A percentile compares a stretch with the other conserved stretches of the same genome.
Evolutionary conservation across 2,113 vertebrate genomes (phyloP).

Genomic region (Podarcis cretensis): DNA sequence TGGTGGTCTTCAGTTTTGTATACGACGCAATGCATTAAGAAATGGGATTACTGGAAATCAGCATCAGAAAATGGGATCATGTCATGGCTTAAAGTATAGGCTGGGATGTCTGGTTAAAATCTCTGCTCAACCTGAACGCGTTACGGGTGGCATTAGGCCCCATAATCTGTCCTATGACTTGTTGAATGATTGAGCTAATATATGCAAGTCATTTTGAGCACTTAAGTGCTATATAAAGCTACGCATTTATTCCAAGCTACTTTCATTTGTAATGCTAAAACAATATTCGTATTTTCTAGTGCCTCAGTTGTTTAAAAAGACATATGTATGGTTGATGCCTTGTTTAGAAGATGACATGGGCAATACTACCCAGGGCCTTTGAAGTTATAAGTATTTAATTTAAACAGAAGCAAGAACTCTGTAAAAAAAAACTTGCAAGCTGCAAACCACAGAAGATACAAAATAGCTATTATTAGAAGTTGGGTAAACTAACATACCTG

Average conservation of each 20-base stretch:
- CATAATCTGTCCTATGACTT: not conserved
- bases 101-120: not conserved
- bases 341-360: not conserved
- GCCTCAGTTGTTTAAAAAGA: not conserved
- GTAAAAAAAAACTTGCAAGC: not conserved
- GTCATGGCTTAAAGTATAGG: not conserved
- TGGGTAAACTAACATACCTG: slow-evolving; percentile 71
- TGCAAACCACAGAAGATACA: not conserved
- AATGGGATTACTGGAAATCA: not conserved
- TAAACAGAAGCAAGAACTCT: not conserved
- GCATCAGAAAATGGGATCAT: not conserved
- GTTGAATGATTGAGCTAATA: not conserved
- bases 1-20: not conserved
- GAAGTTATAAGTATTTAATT: not conserved
- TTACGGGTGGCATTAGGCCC: not conserved
- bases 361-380: not conserved
- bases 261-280: not conserved
- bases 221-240: not conserved
- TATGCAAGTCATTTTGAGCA: not conserved
- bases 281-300: not conserved
- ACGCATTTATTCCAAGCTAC: not conserved
- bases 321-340: not conserved
- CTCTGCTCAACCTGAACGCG: not conserved
- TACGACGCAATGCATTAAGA: not conserved
- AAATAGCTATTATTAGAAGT: not conserved